Evolutionary conservation across 1,140 invertebrate species (phyloP), one percentile per base, ranked within the genome.

Genomic region (Cydia strobilella): DNA sequence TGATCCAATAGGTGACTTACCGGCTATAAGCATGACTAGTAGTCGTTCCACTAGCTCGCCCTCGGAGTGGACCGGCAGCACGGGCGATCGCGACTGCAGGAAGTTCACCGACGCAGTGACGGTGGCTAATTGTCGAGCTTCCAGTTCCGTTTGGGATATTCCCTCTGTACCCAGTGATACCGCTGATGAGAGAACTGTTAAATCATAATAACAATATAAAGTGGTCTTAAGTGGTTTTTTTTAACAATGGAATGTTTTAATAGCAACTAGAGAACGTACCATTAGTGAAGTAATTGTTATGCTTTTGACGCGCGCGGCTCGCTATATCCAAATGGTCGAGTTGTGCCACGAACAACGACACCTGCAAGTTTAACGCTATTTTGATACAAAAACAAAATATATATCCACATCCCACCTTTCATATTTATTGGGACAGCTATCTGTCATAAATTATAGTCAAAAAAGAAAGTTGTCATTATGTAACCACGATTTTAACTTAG

Each of bases 291-390:
- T 91, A 92, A 51, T 85, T 85, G 15, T 82, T 72, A 72, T 59
- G 77, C 76, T 13, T 77, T 77, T 80, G 80, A 66, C 23, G 79
- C 71, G 23, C 79, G 84, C 77, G 93, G 79, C n/a, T 25, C 82
- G 79, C 80, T n/a, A 59, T 23, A 3, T 93, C 92, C 2, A 95
- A 82, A 27, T 91, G 83, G 78, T 95, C 94, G 0, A 96, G 79
- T 81, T 94, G 93, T 25, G 94, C 93, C 45, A 93, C 86, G 77
- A 94, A 94, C 13, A 96, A 82, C 59, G 92, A 88, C 54, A 76
- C 74, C 79, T 89, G 81, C 93, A 23, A 59, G 6, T n/a, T 23
- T 59, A 5, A 93, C 92, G 72, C n/a, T 18, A 6, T 51, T 51
- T 18, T n/a, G 10, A 51, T 51, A 18, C 15, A 51, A 51, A 51